A percentile compares a stretch with the other conserved stretches of the same genome.
phyloP scores from a whole-genome alignment of 2,797 vertebrate species.

The Mormyrus hasselquistii region DNA sequence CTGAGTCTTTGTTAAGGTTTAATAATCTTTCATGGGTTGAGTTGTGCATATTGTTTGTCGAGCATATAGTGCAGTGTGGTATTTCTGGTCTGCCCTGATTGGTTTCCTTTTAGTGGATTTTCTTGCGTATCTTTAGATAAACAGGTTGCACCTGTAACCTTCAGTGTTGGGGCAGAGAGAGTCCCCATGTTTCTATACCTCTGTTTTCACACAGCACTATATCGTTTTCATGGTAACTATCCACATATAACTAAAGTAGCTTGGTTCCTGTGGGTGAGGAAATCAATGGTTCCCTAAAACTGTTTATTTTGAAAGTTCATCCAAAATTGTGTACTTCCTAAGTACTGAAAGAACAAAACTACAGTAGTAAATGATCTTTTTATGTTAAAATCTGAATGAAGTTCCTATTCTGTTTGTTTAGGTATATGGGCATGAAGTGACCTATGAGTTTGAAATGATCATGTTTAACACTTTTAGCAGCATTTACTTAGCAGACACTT shows the following conservation, averaged over 20 bases:
- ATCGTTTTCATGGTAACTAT: not conserved
- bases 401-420: not conserved
- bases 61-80: not conserved
- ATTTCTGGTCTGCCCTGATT: not conserved
- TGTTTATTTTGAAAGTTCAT: not conserved
- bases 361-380: not conserved
- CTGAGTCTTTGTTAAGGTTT: not conserved
- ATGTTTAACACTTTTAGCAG: not conserved
- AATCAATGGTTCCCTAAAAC: not conserved
- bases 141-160: not conserved
- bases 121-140: not conserved
- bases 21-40: not conserved
- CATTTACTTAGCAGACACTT: not conserved
- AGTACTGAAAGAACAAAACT: not conserved
- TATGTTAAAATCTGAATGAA: not conserved
- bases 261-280: not conserved
- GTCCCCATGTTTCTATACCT: not conserved
- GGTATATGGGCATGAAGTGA: not conserved
- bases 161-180: not conserved
- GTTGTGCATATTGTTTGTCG: not conserved
- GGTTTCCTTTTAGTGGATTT: not conserved
- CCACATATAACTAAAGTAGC: not conserved
- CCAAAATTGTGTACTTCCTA: not conserved
- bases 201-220: not conserved
- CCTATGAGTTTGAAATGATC: not conserved